phyloP scores from a whole-genome alignment of 2,797 vertebrate genomes.

The Cygnus olor region DNA sequence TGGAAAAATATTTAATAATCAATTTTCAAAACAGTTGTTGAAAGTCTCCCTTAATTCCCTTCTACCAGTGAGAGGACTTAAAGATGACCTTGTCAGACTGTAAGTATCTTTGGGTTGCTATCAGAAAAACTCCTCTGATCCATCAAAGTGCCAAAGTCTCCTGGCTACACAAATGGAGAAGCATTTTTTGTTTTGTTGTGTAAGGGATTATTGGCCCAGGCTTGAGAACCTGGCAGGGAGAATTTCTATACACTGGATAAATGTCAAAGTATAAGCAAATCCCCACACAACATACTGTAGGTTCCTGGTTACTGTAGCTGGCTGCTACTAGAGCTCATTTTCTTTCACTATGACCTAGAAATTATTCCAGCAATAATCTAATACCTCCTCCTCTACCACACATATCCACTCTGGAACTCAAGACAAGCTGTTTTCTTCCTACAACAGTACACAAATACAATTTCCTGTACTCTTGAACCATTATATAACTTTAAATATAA shows the following conservation, averaged over 20 bases:
- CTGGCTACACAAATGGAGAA: slow-evolving; percentile 11
- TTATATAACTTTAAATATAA: background rate
- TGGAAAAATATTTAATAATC: slow-evolving; percentile 45
- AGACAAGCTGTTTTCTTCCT: slow-evolving; percentile 5
- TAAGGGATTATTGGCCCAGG: slow-evolving; percentile 33
- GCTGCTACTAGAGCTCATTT: slow-evolving; percentile 36
- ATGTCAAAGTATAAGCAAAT: slow-evolving; percentile 63
- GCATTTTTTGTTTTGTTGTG: slow-evolving; percentile 27
- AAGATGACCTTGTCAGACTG: slow-evolving; percentile 4
- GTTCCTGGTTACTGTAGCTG: slow-evolving; percentile 53
- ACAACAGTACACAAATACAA: background rate
- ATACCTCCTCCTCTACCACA: background rate
- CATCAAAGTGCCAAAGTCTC: slow-evolving; percentile 4
- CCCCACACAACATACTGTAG: slow-evolving; percentile 17
- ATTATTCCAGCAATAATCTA: slow-evolving; percentile 32
- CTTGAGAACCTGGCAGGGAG: slow-evolving; percentile 28
- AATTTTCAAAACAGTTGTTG: slow-evolving; percentile 21
- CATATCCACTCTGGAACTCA: background rate
- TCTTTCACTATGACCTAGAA: slow-evolving; percentile 41
- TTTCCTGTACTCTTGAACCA: background rate
- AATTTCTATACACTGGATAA: slow-evolving; percentile 50
- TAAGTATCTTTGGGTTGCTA: background rate
- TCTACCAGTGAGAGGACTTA: slow-evolving; percentile 19
- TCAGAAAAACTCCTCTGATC: slow-evolving; percentile 12
- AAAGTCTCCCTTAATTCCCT: slow-evolving; percentile 7